Evolutionary conservation across 2,888 invertebrate species (phyloP).

Genomic region (Habroteleia sp.): DNA sequence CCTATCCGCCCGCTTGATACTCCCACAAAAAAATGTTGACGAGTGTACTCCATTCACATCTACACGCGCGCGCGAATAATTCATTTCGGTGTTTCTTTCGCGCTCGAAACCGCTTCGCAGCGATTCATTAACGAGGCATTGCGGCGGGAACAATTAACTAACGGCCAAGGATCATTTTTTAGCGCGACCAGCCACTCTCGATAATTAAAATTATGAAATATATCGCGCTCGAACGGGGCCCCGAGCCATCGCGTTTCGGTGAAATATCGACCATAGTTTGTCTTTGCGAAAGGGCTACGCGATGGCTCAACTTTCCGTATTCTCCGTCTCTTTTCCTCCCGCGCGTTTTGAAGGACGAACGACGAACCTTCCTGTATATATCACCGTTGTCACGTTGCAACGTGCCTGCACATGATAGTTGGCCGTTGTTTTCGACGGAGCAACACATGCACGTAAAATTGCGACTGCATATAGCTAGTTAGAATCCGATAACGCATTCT

Average conservation of each 20-base stretch:
- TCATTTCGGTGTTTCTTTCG: constrained; percentile 21
- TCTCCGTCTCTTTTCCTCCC: constrained; percentile 24
- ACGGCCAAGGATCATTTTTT: constrained; percentile 17
- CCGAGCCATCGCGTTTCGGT: constrained; percentile 40
- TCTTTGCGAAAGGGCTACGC: constrained; percentile 49
- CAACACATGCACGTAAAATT: constrained; percentile 46
- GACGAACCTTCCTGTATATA: neutral
- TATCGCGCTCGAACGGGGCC: constrained; percentile 64
- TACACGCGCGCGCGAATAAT: constrained; percentile 30
- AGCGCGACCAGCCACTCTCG: constrained; percentile 15
- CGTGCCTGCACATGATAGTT: constrained; percentile 13
- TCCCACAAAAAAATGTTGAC: constrained; percentile 75
- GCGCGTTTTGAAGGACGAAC: constrained; percentile 2
- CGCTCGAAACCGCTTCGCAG: neutral
- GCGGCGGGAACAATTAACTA: constrained; percentile 1
- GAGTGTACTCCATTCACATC: constrained; percentile 73
- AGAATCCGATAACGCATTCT: constrained; percentile 62
- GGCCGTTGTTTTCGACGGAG: constrained; percentile 18
- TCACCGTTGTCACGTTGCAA: constrained; percentile 13
- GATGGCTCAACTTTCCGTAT: constrained; percentile 43
- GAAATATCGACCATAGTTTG: constrained; percentile 60
- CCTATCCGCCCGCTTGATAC: constrained; percentile 76
- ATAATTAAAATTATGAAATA: constrained; percentile 34
- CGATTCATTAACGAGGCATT: constrained; percentile 45
- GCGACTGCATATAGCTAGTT: constrained; percentile 40